A percentile compares a stretch with the other conserved stretches of the same genome.
These are phyloP conservation scores for Oryctolagus cuniculus DNA, from an alignment of 2,113 vertebrate species.

Conservation along the genomic window DNA sequence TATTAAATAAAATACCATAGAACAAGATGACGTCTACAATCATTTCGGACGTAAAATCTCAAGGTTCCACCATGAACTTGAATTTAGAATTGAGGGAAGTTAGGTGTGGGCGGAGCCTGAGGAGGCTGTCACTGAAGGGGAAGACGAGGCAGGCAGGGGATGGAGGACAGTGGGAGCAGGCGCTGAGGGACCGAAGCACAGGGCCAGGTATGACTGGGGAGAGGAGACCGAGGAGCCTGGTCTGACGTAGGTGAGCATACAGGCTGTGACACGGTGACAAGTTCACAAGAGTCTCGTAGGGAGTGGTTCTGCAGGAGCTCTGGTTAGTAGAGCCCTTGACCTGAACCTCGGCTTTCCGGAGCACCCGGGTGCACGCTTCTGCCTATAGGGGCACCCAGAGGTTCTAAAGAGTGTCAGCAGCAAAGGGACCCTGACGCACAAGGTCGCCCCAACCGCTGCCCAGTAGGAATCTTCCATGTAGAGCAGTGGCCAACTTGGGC, in stretches of 20 bases:
- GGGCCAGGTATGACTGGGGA: neutral
- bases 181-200: neutral
- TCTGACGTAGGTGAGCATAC: neutral
- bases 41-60: conserved; percentile 27
- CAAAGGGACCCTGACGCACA: neutral
- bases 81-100: neutral
- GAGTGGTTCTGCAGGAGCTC: neutral
- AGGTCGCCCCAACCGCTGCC: neutral
- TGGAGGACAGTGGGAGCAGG: neutral
- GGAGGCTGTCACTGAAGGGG: neutral
- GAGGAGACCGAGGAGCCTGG: neutral
- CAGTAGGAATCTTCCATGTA: neutral
- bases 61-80: neutral
- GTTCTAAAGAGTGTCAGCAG: neutral
- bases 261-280: neutral
- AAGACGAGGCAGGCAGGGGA: neutral
- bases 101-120: neutral
- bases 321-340: neutral
- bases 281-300: neutral
- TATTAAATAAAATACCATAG: neutral
- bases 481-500: neutral
- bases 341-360: neutral
- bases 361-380: neutral
- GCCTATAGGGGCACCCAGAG: fast-evolving
- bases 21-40: neutral